Evolutionary conservation across 1,140 invertebrate genomes (phyloP), one percentile per base, ranked within the genome.

Genomic region (Sitodiplosis mosellana): DNA sequence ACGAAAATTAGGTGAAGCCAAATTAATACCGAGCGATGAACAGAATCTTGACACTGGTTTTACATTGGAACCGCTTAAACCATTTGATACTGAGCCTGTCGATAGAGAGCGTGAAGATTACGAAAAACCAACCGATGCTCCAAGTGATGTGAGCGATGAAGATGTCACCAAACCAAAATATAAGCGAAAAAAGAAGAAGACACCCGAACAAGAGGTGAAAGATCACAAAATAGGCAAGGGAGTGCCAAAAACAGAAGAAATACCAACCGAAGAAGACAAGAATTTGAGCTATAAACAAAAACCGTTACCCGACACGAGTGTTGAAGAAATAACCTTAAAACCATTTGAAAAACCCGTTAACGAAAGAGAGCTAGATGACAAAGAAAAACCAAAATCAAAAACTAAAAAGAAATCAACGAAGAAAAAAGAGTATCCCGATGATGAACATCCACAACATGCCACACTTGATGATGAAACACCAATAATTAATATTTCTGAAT

Each of bases 131-230:
- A 38, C 15, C 33, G 37, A 27, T 10, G 10, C 10, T 10, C 27
- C 27, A 27, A 27, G 27, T 27, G 27, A 15, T 4, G 19, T 15
- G 14, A 45, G 21, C 5, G 46, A 47, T 12, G 17, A 21, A 20
- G 18, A n/a, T 14, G 14, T 18, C 17, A 3, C 12, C 17, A 38
- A 38, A n/a, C n/a, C 41, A 11, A 19, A 8, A 15, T 43, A 11
- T 14, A 43, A 19, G 19, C 56, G 50, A 53, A 70, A 61, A 58
- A 69, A 64, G 50, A 70, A 61, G 58, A 54, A 45, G 53, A 70
- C 52, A 69, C 71, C 56, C 33, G 72, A 73, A 51, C 67, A 64
- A n/a, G 67, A 70, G 43, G 73, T 72, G 47, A 74, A 73, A 52
- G 53, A 72, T 50, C 17, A 12, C 14, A 4, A 14, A 38, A 38